Evolutionary conservation across 1,140 invertebrate species (phyloP).

Genomic region (Drusus annulatus): DNA sequence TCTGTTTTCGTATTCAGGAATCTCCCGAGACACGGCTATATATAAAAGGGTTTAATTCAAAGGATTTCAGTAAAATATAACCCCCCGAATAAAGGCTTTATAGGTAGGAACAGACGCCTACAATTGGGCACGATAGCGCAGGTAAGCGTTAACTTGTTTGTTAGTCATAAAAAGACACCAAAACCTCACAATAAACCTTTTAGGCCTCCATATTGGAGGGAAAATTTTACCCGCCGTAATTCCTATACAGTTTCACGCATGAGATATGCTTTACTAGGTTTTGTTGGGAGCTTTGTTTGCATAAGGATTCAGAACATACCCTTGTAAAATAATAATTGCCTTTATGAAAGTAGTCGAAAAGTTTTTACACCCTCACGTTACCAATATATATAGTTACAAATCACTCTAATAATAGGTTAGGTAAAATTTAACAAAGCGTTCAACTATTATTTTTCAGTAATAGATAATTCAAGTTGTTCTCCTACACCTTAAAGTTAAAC

Average conservation of each 20-base stretch:
- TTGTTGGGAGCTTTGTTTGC: not conserved
- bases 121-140: conserved; percentile 22
- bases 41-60: conserved; percentile 40
- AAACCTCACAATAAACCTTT: conserved; percentile 48
- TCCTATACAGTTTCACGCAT: conserved; percentile 28
- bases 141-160: conserved; percentile 44
- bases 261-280: conserved; percentile 15
- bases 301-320: not conserved
- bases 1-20: conserved; percentile 26
- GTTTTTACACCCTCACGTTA: too few relatives aligned
- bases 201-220: conserved; percentile 39
- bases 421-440: too few relatives aligned
- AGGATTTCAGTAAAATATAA: conserved; percentile 23
- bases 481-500: too few relatives aligned
- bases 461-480: too few relatives aligned
- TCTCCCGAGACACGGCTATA: conserved; percentile 24
- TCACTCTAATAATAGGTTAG: too few relatives aligned
- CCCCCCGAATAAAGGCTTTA: conserved; percentile 12
- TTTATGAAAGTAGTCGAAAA: not conserved
- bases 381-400: too few relatives aligned
- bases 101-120: conserved; percentile 21
- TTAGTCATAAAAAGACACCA: conserved; percentile 48
- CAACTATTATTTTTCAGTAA: too few relatives aligned
- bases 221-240: not conserved
- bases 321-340: conserved; percentile 7